Conservation (phyloP, 2,797 vertebrate genomes). For the Acrossocheilus fasciatus region DNA sequence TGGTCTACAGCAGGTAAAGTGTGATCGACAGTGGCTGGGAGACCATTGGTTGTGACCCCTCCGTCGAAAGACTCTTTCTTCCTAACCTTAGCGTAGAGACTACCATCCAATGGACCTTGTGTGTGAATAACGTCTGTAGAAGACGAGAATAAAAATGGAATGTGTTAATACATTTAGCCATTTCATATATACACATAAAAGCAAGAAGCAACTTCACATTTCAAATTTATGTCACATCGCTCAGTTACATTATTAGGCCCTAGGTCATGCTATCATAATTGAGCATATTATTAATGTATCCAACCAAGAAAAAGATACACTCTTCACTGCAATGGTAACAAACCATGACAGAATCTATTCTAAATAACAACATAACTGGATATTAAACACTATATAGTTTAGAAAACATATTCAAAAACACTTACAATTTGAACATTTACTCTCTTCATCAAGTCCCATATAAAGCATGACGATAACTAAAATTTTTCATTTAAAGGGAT, state of each 20-base stretch:
- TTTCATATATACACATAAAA: not conserved
- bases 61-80: conserved; percentile 94
- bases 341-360: not conserved
- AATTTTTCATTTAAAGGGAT: not conserved
- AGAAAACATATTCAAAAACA: not conserved
- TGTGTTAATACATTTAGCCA: not conserved
- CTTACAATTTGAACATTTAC: not conserved
- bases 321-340: not conserved
- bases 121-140: conserved; percentile 92
- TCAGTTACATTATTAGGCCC: not conserved
- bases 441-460: not conserved
- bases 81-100: conserved; percentile 97
- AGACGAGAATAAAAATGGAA: conserved; percentile 44
- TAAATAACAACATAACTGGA: not conserved
- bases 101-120: conserved; percentile 95
- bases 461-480: not conserved
- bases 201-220: not conserved
- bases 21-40: conserved; percentile 69
- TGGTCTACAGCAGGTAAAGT: conserved; percentile 69
- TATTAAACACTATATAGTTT: not conserved
- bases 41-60: conserved; percentile 80
- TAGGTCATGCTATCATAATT: not conserved
- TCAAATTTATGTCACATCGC: not conserved
- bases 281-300: not conserved
- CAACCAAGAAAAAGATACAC: not conserved